phyloP scores from a whole-genome alignment of 1,140 invertebrate species.

The Brachionus sp. region DNA sequence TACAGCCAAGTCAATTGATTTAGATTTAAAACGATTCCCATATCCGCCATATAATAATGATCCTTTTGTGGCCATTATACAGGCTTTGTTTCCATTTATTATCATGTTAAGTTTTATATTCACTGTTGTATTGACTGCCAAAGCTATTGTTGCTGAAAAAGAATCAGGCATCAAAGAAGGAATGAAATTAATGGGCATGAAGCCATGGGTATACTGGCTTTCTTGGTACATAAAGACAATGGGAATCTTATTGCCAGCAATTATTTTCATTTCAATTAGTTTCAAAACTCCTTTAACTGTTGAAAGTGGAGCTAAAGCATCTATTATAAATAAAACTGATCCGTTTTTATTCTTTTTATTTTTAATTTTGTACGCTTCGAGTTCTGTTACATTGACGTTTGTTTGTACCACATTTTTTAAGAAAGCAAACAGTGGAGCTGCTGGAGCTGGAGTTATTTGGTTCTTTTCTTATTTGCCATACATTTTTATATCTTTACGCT shows the following conservation, averaged over 20 bases:
- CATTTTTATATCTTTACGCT: constrained; percentile 66
- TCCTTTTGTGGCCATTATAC: constrained; percentile 56
- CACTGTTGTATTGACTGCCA: constrained; percentile 53
- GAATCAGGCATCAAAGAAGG: constrained; percentile 60
- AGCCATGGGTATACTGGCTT: constrained; percentile 75
- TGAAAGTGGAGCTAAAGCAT: constrained; percentile 47
- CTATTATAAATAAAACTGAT: constrained; percentile 64
- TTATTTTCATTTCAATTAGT: constrained; percentile 62
- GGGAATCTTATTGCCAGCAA: constrained; percentile 66
- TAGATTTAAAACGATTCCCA: constrained; percentile 63
- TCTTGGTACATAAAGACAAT: constrained; percentile 78
- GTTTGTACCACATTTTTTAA: constrained; percentile 60
- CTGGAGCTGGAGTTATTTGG: constrained; percentile 54
- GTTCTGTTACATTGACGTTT: constrained; percentile 43
- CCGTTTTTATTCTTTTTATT: constrained; percentile 59
- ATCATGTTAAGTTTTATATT: constrained; percentile 69
- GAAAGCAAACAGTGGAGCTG: constrained; percentile 59
- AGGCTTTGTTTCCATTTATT: constrained; percentile 63
- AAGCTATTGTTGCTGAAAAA: constrained; percentile 57
- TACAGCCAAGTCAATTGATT: constrained; percentile 46
- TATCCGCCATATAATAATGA: constrained; percentile 57
- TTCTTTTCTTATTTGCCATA: constrained; percentile 56
- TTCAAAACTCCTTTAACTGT: constrained; percentile 50
- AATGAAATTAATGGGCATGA: constrained; percentile 82
- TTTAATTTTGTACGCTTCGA: constrained; percentile 17